These are phyloP conservation scores for Euspilapteryx auroguttella DNA, from an alignment of 2,888 invertebrate species.

Conservation along the genomic window DNA sequence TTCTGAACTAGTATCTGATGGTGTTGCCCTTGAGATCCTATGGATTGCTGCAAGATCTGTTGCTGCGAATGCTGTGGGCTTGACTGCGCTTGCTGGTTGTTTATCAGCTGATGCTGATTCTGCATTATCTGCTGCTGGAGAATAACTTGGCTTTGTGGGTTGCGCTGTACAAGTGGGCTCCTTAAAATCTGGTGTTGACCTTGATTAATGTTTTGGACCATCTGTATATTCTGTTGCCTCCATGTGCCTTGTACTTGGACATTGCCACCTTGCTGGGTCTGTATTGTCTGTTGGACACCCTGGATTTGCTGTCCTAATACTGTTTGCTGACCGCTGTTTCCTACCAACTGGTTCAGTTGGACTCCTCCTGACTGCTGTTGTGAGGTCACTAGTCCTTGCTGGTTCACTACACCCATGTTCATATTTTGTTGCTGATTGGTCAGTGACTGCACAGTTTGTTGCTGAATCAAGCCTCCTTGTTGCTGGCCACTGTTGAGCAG, in stretches of 20 bases:
- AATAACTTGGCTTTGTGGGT: slow-evolving; percentile 54
- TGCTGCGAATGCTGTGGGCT: slow-evolving; percentile 60
- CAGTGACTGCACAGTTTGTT: slow-evolving; percentile 43
- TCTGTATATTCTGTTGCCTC: slow-evolving; percentile 54
- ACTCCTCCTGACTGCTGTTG: slow-evolving; percentile 36
- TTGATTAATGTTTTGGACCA: slow-evolving; percentile 50
- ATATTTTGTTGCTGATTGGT: slow-evolving; percentile 45
- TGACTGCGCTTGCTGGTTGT: slow-evolving; percentile 36
- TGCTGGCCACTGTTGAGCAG: slow-evolving; percentile 53
- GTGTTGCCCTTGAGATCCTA: slow-evolving; percentile 55
- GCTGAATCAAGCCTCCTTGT: slow-evolving; percentile 38
- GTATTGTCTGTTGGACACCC: slow-evolving; percentile 43
- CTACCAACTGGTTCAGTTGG: slow-evolving; percentile 47
- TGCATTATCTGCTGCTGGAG: slow-evolving; percentile 63
- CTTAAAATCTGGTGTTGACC: slow-evolving; percentile 55
- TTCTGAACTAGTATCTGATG: slow-evolving; percentile 54
- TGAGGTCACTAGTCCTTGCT: slow-evolving; percentile 36
- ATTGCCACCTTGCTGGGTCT: slow-evolving; percentile 34
- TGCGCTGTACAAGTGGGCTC: slow-evolving; percentile 44
- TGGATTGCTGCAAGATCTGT: slow-evolving; percentile 63
- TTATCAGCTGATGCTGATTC: slow-evolving; percentile 48
- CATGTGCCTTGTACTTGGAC: slow-evolving; percentile 38
- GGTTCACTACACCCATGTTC: slow-evolving; percentile 45
- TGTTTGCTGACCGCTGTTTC: slow-evolving; percentile 32
- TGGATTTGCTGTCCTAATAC: slow-evolving; percentile 53